Base-by-base conservation (phyloP, 2,888 invertebrate genomes). In the Athrips mouffetella region DNA sequence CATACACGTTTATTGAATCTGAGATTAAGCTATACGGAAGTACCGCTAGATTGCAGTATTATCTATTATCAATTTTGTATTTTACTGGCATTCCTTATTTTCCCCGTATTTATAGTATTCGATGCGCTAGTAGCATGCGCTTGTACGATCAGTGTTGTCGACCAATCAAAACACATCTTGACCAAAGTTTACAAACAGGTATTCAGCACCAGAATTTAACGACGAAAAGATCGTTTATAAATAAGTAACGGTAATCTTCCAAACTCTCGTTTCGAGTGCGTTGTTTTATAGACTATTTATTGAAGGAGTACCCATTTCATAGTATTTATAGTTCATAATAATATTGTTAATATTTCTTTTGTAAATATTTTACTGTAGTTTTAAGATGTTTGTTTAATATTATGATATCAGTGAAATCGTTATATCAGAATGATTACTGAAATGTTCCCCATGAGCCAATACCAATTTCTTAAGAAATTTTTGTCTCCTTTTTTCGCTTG, bases 221-320 rank as follows among this genome's bases (percentile, higher is more conserved):
- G 56, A 47, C 47, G 54, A 41, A 51, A 54, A 48, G 50, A 50
- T 57, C 52, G 49, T 59, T 53, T 55, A 48, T 55, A 54, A 53
- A 47, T 53, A 57, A 53, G 51, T 52, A 54, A 52, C 48, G 59
- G 49, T 55, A 66, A 64, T 66, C 65, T 71, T 74, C 71, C 70
- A 68, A 73, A 66, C 63, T 72, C 67, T 72, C 69, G 68, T 77
- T 79, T 76, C 76, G 76, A 78, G 76, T 73, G 66, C 68, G 61
- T 78, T 75, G 76, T 83, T 82, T 81, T 80, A 74, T 80, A 84
- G 73, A 72, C 70, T 82, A 80, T 84, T 85, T 86, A 85, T 81
- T 80, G 76, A 77, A 70, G 75, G 68, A 70, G 73, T 74, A 79
- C 78, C 77, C 73, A 77, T 76, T 79, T 81, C 69, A 73, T 80